Base-by-base conservation (phyloP, 2,797 vertebrate genomes). In the Tinamus major region DNA sequence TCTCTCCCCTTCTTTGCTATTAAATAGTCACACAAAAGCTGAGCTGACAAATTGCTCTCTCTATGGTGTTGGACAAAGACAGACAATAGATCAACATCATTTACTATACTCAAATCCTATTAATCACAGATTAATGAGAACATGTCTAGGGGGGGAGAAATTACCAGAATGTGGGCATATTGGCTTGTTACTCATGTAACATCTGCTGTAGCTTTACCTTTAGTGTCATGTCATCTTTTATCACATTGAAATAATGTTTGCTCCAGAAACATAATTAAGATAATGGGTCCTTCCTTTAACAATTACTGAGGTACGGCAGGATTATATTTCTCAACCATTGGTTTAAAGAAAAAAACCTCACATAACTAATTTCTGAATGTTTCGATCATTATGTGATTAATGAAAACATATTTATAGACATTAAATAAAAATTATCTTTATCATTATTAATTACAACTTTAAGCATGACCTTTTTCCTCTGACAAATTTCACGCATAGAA, bases 121-220 rank as follows among this genome's bases (percentile, higher is more conserved):
- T 98, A 98, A 98, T 98, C 97, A 98, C 97, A 97, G 97, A 98
- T 98, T 98, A 98, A 98, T 98, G 98, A 98, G 97, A 97, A 97
- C 97, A 97, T 97, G 97, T 98, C 97, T 97, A 89, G 90, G 97
- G 97, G 97, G 96, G 94, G 88, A 97, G 96, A 98, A 98, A 98
- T 98, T 97, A 97, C 96, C 97, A 98, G 96, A 97, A 97, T 90
- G 96, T 82, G 55, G 95, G 96, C 95, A 97, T 97, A 96, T 96
- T 98, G 97, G 96, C 96, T 97, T 98, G 97, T 97, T 98, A 97
- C 96, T 97, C 97, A 96, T 97, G 96, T 97, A 98, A 97, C 98
- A 98, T 97, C 98, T 98, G 98, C 96, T 97, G 95, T 92, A 92
- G 95, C 95, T 97, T 97, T 98, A 98, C 98, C 97, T 98, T 97